Conservation (phyloP, 2,888 invertebrate species). For the Halocaridina rubra region DNA sequence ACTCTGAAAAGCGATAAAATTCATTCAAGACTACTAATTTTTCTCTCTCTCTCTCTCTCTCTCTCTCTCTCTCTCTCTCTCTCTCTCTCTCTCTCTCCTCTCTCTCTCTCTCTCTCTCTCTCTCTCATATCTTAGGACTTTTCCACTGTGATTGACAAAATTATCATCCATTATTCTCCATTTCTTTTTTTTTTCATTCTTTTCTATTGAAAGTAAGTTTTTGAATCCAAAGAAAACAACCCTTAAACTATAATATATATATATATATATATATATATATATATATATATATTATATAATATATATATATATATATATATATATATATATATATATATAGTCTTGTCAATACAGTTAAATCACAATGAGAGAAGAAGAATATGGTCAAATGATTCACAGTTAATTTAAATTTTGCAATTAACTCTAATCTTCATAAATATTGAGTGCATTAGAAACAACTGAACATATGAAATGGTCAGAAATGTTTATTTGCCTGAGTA, state of each 20-base stretch:
- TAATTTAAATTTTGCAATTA: too few species aligned
- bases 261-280: neutral
- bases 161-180: neutral
- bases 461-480: too few species aligned
- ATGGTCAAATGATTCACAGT: too few species aligned
- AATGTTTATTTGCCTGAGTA: too few species aligned
- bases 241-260: neutral
- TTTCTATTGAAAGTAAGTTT: neutral
- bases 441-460: too few species aligned
- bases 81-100: neutral
- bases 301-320: slow-evolving; percentile 9
- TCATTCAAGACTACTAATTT: too few species aligned
- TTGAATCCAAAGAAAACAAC: neutral
- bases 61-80: neutral
- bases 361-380: too few species aligned
- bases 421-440: too few species aligned
- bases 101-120: slow-evolving; percentile 6
- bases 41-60: neutral
- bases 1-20: too few species aligned
- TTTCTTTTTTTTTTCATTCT: neutral
- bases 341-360: too few species aligned
- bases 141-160: neutral
- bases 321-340: neutral
- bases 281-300: neutral
- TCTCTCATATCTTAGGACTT: neutral